Evolutionary conservation across 2,797 vertebrate genomes (phyloP).

Genomic region (Tarsius wallacei): DNA sequence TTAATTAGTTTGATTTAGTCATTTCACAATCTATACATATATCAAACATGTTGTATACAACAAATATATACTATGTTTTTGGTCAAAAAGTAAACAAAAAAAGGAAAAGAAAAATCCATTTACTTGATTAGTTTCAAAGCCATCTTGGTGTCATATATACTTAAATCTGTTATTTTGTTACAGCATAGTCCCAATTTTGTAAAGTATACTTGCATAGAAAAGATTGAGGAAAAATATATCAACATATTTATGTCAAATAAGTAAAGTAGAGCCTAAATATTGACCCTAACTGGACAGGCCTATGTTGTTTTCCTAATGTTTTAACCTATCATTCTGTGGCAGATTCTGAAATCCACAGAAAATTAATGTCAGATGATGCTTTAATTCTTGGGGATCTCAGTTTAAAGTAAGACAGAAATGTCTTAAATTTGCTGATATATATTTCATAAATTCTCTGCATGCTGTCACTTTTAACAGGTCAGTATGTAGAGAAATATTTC

Average conservation of each 20-base stretch:
- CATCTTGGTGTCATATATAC: background rate
- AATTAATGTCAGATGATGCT: slow-evolving; percentile 51
- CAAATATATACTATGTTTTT: background rate
- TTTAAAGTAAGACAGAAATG: slow-evolving; percentile 18
- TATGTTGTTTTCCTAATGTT: slow-evolving; percentile 41
- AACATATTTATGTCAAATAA: background rate
- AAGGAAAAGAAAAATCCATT: background rate
- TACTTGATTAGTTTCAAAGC: background rate
- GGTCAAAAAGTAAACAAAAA: background rate
- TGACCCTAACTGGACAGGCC: background rate
- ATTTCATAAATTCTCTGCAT: slow-evolving; percentile 5
- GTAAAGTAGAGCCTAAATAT: background rate
- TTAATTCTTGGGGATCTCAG: background rate
- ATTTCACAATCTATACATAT: background rate
- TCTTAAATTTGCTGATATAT: slow-evolving; percentile 6
- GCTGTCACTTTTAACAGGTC: background rate
- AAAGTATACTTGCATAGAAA: background rate
- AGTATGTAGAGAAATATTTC: background rate
- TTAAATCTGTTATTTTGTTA: slow-evolving; percentile 24
- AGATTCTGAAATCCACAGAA: slow-evolving; percentile 47
- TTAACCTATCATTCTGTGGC: slow-evolving; percentile 46
- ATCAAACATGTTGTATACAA: background rate
- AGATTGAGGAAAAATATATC: background rate
- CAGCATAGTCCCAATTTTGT: background rate
- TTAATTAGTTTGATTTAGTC: background rate